These are phyloP conservation scores for Paraplagusia blochii DNA, from an alignment of 2,113 vertebrate species.

Conservation along the genomic window DNA sequence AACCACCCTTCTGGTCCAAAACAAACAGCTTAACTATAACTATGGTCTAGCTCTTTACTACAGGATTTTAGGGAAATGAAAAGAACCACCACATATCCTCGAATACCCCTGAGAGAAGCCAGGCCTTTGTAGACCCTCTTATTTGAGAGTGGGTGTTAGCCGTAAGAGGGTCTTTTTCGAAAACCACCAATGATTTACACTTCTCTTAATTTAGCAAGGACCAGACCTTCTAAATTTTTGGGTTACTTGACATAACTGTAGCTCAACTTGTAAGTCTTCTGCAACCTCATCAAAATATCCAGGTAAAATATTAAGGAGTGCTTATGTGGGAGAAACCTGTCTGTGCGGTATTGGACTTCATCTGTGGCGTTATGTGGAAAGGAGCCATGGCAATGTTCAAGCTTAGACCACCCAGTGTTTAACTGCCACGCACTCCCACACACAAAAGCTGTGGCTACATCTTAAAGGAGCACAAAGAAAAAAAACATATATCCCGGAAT, in stretches of 20 bases:
- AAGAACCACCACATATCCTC: constrained; percentile 55
- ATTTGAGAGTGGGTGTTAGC: constrained; percentile 40
- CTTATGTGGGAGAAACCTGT: constrained; percentile 14
- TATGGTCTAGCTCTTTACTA: constrained; percentile 24
- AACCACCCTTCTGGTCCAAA: constrained; percentile 44
- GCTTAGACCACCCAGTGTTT: constrained; percentile 66
- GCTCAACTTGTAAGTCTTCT: neutral
- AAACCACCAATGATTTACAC: constrained; percentile 32
- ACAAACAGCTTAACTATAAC: constrained; percentile 45
- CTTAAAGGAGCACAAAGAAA: constrained; percentile 9
- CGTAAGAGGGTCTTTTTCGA: constrained; percentile 26
- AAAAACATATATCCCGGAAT: neutral
- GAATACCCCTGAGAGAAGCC: constrained; percentile 39
- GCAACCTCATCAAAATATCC: constrained; percentile 12
- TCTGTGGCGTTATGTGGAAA: constrained; percentile 65
- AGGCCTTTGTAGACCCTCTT: constrained; percentile 26
- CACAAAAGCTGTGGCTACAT: constrained; percentile 11
- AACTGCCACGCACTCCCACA: constrained; percentile 28
- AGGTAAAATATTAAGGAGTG: constrained; percentile 17
- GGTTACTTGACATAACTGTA: neutral
- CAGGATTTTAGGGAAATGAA: constrained; percentile 52
- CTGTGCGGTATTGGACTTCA: constrained; percentile 17
- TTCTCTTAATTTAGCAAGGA: constrained; percentile 13
- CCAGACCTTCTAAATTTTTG: neutral
- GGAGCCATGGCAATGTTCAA: constrained; percentile 40